Evolutionary conservation across 2,888 invertebrate species (phyloP).

Genomic region (Julus scanicus): DNA sequence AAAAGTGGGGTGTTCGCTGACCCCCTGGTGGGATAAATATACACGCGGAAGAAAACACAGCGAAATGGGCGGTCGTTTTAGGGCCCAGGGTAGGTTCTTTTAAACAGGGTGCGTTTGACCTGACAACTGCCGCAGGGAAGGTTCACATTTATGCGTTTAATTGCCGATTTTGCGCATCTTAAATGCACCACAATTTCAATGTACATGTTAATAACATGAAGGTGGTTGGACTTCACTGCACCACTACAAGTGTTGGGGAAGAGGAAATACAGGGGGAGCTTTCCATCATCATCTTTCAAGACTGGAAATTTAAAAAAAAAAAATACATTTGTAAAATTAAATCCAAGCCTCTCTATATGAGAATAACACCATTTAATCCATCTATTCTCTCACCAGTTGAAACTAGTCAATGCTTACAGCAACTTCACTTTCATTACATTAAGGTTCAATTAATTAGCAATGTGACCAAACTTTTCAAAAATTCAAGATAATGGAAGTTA

Average conservation of each 20-base stretch:
- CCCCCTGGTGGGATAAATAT: slow-evolving; percentile 11
- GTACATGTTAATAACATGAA: neutral
- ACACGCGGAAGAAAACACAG: neutral
- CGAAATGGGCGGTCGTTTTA: neutral
- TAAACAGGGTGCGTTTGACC: neutral
- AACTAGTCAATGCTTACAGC: neutral
- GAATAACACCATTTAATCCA: too few species aligned
- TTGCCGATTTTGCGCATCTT: neutral
- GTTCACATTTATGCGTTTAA: neutral
- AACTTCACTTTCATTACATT: neutral
- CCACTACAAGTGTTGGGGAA: neutral
- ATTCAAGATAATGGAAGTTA: neutral
- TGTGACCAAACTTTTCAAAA: slow-evolving; percentile 1
- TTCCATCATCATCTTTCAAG: neutral
- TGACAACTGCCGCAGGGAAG: neutral
- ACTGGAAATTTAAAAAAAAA: too few species aligned
- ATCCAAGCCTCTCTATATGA: too few species aligned
- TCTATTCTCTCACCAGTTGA: neutral
- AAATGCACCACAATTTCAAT: neutral
- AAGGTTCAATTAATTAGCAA: neutral
- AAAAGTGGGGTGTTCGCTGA: neutral
- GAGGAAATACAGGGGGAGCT: neutral
- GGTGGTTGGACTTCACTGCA: neutral
- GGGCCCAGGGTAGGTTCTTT: neutral
- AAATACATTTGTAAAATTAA: too few species aligned